Base-by-base conservation (phyloP, 1,140 invertebrate genomes). In the Yoshiicerus persimilis region DNA sequence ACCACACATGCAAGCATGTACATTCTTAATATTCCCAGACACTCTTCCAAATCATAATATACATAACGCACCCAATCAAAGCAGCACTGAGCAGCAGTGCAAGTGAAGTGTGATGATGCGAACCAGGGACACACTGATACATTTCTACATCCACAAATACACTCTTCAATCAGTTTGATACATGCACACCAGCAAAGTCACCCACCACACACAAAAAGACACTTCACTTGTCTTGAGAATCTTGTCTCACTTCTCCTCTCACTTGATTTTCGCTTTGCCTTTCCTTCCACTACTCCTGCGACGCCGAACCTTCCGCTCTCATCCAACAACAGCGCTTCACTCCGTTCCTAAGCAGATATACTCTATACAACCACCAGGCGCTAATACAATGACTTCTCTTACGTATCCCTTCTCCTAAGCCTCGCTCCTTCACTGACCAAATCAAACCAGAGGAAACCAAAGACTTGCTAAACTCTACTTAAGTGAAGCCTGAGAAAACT, bases 391-490 rank as follows among this genome's bases (percentile, higher is more conserved):
- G n/a, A 23, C 62, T 20, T 2, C 9, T 47, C 11, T 66, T 66
- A 66, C 27, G 6, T 70, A 70, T 30, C 25, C 13, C 25, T 70
- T 10, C 27, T 30, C 23, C 66, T 36, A 16, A 66, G 9, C 25
- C n/a, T 34, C 27, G 34, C 70, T 77, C 32, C 30, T 30, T 70
- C 64, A 70, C 64, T 70, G 23, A 80, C 75, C 34, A 34, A 80
- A 34, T 80, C 75, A 80, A 80, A 80, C 75, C 75, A 34, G 20
- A 80, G 27, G 9, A 80, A 80, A 36, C 75, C 32, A 80, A 80
- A 80, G 75, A 80, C 30, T 36, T 34, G 75, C 75, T 80, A 80
- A 80, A 80, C 34, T 80, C 75, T 80, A 80, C 75, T 80, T 80
- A 80, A 80, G 75, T 34, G 75, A 80, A 80, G 75, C 75, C 75